Percentiles rank a stretch among this genome's conserved stretches.
These are phyloP conservation scores for Palloptera scutellata DNA, from an alignment of 2,888 invertebrate species.

Conservation along the genomic window DNA sequence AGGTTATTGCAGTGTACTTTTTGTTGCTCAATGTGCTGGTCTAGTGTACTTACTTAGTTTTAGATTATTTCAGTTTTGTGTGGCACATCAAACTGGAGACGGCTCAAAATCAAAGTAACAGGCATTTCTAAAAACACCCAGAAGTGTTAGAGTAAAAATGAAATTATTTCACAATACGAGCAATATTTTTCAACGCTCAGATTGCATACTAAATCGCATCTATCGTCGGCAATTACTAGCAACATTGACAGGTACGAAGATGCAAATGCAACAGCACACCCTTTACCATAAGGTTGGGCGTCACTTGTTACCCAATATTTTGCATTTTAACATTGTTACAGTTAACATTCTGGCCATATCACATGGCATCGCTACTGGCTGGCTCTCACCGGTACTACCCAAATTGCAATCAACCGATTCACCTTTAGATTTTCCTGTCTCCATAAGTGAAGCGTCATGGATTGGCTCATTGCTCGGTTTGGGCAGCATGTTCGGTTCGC, in stretches of 20 bases:
- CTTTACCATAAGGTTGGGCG: too few species aligned
- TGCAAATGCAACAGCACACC: too few species aligned
- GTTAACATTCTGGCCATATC: constrained; percentile 54
- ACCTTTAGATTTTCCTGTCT: constrained; percentile 50
- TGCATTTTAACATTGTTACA: constrained; percentile 34
- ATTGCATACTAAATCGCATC: constrained; percentile 31
- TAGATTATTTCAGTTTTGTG: too few species aligned
- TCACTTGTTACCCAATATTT: too few species aligned
- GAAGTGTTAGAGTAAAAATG: too few species aligned
- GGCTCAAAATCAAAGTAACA: not conserved
- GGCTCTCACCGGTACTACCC: constrained; percentile 57
- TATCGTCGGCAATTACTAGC: constrained; percentile 50
- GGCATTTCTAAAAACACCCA: too few species aligned
- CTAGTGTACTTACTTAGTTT: too few species aligned
- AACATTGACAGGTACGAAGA: constrained; percentile 47
- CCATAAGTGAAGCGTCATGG: constrained; percentile 59
- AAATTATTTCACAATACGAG: constrained; percentile 4
- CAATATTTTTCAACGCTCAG: not conserved
- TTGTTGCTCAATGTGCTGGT: too few species aligned
- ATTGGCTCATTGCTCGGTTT: constrained; percentile 54
- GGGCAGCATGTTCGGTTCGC: constrained; percentile 58
- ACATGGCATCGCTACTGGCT: constrained; percentile 58
- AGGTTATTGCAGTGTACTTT: too few species aligned
- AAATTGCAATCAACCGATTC: constrained; percentile 49
- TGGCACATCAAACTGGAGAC: too few species aligned